A percentile compares a stretch with the other conserved stretches of the same genome.
These are phyloP conservation scores for Crenuchus spilurus DNA, from an alignment of 2,797 vertebrate species.

Conservation along the genomic window DNA sequence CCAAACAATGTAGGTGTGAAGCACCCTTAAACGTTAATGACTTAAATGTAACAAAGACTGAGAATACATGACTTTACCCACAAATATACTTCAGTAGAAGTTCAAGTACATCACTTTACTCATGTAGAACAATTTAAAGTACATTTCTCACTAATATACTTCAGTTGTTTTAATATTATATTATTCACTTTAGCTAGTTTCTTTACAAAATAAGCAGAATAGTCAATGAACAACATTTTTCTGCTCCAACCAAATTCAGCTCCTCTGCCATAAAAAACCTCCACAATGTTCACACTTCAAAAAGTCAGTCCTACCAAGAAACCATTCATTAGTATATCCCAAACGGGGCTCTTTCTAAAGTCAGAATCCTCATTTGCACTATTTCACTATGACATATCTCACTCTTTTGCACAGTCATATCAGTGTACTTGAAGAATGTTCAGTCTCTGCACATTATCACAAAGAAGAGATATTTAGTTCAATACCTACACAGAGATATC, in stretches of 20 bases:
- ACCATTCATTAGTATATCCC: slow-evolving; percentile 42
- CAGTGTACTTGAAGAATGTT: slow-evolving; percentile 24
- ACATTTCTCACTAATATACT: no score
- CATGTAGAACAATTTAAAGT: no score
- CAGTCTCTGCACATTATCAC: slow-evolving; percentile 41
- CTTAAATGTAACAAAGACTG: no score
- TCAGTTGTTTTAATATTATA: no score
- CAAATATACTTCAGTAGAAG: no score
- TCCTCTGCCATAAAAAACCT: not conserved
- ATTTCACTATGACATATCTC: not conserved
- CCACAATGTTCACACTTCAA: not conserved
- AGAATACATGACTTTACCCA: no score
- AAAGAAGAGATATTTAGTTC: slow-evolving; percentile 43
- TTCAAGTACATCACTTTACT: no score
- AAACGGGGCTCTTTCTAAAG: slow-evolving; percentile 31
- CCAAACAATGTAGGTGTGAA: no score
- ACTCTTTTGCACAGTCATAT: not conserved
- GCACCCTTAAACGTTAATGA: no score
- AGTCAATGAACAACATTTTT: no score
- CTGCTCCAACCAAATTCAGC: not conserved
- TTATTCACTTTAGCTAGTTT: no score
- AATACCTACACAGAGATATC: slow-evolving; percentile 42
- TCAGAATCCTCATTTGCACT: not conserved
- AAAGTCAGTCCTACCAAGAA: slow-evolving; percentile 1
- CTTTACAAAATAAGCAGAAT: no score